phyloP scores from a whole-genome alignment of 1,140 invertebrate species.

The Drosophila nigromelanica region DNA sequence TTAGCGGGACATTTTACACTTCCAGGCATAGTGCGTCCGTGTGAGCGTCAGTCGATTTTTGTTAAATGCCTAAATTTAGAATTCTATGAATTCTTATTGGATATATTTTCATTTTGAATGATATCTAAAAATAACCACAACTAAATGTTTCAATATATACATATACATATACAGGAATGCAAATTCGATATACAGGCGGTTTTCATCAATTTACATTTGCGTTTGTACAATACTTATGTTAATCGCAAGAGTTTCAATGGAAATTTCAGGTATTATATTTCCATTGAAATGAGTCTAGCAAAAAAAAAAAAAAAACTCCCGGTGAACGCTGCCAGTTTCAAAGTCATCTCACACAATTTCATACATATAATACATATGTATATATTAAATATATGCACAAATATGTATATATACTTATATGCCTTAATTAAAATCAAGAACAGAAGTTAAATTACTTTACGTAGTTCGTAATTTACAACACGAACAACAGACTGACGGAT shows the following conservation, averaged over 20 bases:
- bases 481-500: conserved; percentile 49
- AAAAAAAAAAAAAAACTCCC: conserved; percentile 22
- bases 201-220: background rate
- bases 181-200: background rate
- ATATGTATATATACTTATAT: background rate
- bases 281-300: conserved; percentile 4
- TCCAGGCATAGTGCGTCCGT: conserved; percentile 21
- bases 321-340: conserved; percentile 30
- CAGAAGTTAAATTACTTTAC: conserved; percentile 54
- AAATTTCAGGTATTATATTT: conserved; percentile 40
- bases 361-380: conserved; percentile 3
- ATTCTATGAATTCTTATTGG: conserved; percentile 13
- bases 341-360: conserved; percentile 30
- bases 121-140: conserved; percentile 13
- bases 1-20: conserved; percentile 33
- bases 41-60: conserved; percentile 12
- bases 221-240: background rate
- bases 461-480: conserved; percentile 66
- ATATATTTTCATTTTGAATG: conserved; percentile 11
- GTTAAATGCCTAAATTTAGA: conserved; percentile 34
- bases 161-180: background rate
- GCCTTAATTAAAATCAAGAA: conserved; percentile 43
- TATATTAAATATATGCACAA: background rate
- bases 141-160: background rate
- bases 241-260: conserved; percentile 7